Base-by-base conservation (phyloP, 2,797 vertebrate species). In the Gymnopithys bicolor region DNA sequence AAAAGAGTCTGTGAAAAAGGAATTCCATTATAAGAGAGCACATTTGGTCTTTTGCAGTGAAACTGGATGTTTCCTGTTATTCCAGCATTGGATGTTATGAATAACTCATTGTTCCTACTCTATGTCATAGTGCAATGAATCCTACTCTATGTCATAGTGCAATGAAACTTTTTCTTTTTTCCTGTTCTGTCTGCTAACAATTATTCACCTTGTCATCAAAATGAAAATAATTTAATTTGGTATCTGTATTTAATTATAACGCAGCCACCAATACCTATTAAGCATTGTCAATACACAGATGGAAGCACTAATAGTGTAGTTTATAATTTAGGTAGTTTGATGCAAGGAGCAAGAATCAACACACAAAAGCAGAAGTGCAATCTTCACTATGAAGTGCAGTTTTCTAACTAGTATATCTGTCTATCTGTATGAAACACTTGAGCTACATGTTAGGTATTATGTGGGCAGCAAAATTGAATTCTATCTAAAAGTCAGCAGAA, bases 291-390 rank as follows among this genome's bases (percentile, higher is more conserved):
- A 27, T 10, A 68, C 35, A 11, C 7, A 67, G 46, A 48, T 22
- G 5, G 23, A 23, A 89, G 28, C 2, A 45, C 18, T 32, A 12
- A 11, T 2, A 9, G 13, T 4, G 19, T 18, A 41, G 37, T 70
- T 83, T 63, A 46, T 77, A 13, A 43, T 80, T 87, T 85, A 67
- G 22, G 14, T 70, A 83, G 14, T 27, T 73, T 16, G 13, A 14
- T 5, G 22, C 25, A 4, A 19, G 3, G 84, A 58, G 24, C 23
- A 4, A 19, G 3, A 87, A 58, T 24, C 35, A 63, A 13, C 7
- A n/a, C 11, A 11, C 23, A 46, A 58, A 82, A 69, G 3, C 8
- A 60, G 13, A 25, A 0, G 0, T 15, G 7, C 0, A 2, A 7
- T 56, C 23, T 80, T 62, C 0, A 3, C 62, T 56, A 33, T 16